Conservation (phyloP, 1,140 invertebrate species). For the Drosophila ohnishii region DNA sequence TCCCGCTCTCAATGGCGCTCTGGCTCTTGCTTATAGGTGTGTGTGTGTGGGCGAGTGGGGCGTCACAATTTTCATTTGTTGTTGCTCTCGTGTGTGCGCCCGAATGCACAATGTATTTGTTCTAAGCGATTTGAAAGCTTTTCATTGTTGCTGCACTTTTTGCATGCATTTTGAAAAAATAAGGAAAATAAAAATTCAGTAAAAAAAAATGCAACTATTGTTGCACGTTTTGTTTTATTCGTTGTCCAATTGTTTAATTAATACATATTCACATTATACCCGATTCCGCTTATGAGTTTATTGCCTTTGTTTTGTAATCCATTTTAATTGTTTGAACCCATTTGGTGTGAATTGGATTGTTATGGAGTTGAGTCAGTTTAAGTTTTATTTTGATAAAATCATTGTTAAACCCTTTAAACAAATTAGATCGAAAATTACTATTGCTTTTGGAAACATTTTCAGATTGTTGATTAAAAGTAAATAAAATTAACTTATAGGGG, state of each 20-base stretch:
- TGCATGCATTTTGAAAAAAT: constrained; percentile 33
- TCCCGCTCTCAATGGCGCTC: constrained; percentile 9
- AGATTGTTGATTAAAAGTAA: no score
- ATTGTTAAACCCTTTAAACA: no score
- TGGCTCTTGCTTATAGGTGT: background rate
- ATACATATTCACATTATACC: constrained; percentile 2
- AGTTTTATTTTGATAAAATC: no score
- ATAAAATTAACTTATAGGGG: no score
- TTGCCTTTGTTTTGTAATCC: constrained; percentile 10
- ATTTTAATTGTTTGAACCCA: constrained; percentile 1
- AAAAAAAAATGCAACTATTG: constrained; percentile 7
- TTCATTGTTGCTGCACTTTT: constrained; percentile 36
- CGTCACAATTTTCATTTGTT: constrained; percentile 64
- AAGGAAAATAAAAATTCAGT: background rate
- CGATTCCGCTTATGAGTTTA: background rate
- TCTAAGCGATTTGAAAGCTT: constrained; percentile 64
- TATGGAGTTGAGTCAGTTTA: background rate
- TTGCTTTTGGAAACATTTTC: no score
- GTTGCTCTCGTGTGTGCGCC: constrained; percentile 28
- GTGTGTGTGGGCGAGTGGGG: constrained; percentile 40
- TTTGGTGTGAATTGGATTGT: background rate
- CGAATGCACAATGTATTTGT: constrained; percentile 51
- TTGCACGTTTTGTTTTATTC: constrained; percentile 44
- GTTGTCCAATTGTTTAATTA: constrained; percentile 41
- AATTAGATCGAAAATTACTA: no score